Conservation (phyloP, 1,140 invertebrate genomes). For the Hylyphantes graminicola region DNA sequence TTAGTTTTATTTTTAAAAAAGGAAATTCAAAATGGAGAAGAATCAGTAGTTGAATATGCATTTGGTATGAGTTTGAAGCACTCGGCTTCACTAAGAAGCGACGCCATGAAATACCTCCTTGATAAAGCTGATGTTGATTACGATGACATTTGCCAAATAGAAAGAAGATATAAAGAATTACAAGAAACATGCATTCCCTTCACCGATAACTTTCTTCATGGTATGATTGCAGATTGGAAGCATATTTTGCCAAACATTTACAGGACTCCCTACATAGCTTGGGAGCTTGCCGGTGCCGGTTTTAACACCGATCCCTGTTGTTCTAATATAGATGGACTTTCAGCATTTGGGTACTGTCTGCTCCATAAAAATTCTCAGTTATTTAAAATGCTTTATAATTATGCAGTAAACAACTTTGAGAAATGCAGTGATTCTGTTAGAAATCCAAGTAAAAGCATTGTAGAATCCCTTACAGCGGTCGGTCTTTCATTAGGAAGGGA, state of each 20-base stretch:
- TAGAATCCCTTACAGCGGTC: no score
- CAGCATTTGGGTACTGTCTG: slow-evolving; percentile 14
- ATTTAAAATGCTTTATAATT: background rate
- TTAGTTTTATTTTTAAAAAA: background rate
- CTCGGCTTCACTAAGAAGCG: background rate
- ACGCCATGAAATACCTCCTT: background rate
- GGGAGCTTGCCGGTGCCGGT: background rate
- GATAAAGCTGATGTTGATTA: background rate
- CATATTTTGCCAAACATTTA: background rate
- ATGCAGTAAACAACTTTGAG: background rate
- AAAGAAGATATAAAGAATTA: no score
- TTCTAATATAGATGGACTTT: background rate
- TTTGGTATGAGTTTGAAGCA: background rate
- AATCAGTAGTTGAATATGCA: background rate
- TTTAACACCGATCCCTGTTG: background rate
- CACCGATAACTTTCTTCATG: background rate
- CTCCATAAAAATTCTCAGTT: background rate
- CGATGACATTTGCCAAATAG: background rate
- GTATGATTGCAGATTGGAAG: background rate
- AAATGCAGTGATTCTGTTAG: no score
- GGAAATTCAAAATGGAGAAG: background rate
- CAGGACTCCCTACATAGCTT: slow-evolving; percentile 10
- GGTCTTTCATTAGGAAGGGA: background rate
- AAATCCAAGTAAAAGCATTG: no score
- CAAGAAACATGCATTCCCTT: background rate